Evolutionary conservation across 2,888 invertebrate species (phyloP).

Genomic region (Agrotis ipsilon): DNA sequence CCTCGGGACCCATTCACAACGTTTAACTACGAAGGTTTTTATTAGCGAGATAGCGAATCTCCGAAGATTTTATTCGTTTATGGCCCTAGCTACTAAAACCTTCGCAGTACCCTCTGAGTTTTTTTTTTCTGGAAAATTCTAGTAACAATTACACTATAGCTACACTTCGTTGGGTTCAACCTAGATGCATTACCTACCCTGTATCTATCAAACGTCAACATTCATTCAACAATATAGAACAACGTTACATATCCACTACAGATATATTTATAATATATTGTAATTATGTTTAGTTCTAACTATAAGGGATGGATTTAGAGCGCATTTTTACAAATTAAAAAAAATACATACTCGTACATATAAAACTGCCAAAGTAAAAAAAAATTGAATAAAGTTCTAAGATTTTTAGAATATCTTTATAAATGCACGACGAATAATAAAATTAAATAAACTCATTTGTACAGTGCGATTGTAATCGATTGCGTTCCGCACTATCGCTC

Average conservation of each 20-base stretch:
- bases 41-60: constrained; percentile 40
- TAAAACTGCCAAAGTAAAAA: constrained; percentile 44
- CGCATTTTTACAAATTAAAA: constrained; percentile 72
- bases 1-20: constrained; percentile 45
- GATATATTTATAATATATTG: constrained; percentile 66
- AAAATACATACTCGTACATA: constrained; percentile 43
- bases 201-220: constrained; percentile 80
- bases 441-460: constrained; percentile 55
- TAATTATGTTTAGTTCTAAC: constrained; percentile 64
- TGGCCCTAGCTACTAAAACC: constrained; percentile 11
- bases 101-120: constrained; percentile 27
- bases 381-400: constrained; percentile 38
- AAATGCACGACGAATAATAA: constrained; percentile 63
- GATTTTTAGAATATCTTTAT: constrained; percentile 53
- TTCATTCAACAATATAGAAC: constrained; percentile 73
- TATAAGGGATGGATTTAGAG: constrained; percentile 79
- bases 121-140: constrained; percentile 61
- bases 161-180: constrained; percentile 83
- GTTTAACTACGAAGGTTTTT: constrained; percentile 38
- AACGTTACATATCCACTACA: constrained; percentile 64
- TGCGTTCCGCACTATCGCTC: constrained; percentile 43
- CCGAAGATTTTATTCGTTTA: constrained; percentile 17
- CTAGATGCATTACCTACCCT: constrained; percentile 85
- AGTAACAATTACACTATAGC: constrained; percentile 65
- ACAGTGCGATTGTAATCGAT: constrained; percentile 45